phyloP scores from a whole-genome alignment of 2,113 vertebrate genomes.

The Solea solea region DNA sequence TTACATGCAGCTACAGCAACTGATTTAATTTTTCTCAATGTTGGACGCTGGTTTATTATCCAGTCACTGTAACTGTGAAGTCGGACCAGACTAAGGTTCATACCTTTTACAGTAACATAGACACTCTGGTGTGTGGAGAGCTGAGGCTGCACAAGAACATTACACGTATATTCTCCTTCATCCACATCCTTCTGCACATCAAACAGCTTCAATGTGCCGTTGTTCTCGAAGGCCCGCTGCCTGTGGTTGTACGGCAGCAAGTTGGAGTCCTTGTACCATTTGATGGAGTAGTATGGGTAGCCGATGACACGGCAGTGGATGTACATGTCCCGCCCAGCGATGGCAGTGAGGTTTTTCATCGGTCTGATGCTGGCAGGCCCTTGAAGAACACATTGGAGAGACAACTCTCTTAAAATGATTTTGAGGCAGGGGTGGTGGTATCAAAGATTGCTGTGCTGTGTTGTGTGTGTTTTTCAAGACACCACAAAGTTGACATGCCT shows the following conservation, averaged over 20 bases:
- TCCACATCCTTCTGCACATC: conserved; percentile 96
- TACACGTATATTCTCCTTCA: conserved; percentile 96
- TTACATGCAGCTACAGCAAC: background rate
- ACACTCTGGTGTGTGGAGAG: conserved; percentile 97
- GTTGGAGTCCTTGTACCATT: conserved; percentile 99
- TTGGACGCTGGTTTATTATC: background rate
- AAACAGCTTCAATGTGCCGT: conserved; percentile 94
- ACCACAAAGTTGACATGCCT: conserved; percentile 61
- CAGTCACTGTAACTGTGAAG: background rate
- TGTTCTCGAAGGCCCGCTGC: conserved; percentile 97
- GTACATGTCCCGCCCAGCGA: conserved; percentile 96
- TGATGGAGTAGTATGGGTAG: conserved; percentile 98
- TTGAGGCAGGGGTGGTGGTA: conserved; percentile 61
- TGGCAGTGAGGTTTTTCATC: conserved; percentile 99
- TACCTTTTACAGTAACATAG: conserved; percentile 98
- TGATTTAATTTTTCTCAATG: background rate
- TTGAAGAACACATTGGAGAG: conserved; percentile 82
- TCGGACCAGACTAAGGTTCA: background rate
- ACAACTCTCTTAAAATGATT: conserved; percentile 81
- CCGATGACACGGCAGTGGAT: conserved; percentile 99
- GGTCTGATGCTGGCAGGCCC: conserved; percentile 98
- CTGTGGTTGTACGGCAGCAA: conserved; percentile 98
- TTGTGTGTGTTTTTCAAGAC: conserved; percentile 63
- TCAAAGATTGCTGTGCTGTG: conserved; percentile 57
- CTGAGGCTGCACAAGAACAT: conserved; percentile 94